Base-by-base conservation (phyloP, 2,113 vertebrate genomes). In the Fregata magnificens region DNA sequence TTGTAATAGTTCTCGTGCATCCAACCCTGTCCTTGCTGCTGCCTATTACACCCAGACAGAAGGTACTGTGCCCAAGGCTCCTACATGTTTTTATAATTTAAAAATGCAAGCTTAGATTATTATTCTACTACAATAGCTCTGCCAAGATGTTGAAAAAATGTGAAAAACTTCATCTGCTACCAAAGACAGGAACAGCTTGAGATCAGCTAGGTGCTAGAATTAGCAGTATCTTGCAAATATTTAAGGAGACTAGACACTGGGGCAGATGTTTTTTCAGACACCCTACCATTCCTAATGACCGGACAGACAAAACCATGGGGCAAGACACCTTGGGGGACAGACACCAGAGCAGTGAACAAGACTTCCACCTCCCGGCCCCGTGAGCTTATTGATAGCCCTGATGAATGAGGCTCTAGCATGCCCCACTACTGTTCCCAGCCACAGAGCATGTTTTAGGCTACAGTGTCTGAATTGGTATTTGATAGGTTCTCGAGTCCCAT, bases 51-150 rank as follows among this genome's bases (percentile, higher is more conserved):
- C 25, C 14, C 82, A 66, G 70, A 82, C 78, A 95, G 85, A 93
- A 94, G 70, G 78, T 52, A 89, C 69, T 93, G 44, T 77, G 93
- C 90, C 90, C 87, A 96, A 93, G 78, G 92, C 84, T 77, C 47
- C 78, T 66, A 69, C 44, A 65, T 52, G 7, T 9, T 94, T 73
- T 90, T 73, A 31, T 47, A 82, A 91, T 90, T 90, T 61, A 91
- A 87, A 95, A 96, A 91, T 82, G 49, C 78, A 91, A 91, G 52
- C 52, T 31, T 72, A 15, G 0, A 56, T 94, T 93, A 93, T 91
- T 93, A 79, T 93, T 89, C 84, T 90, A 91, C 65, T 65, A 76
- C 84, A 95, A 89, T 25, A 83, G 44, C 31, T 89, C 91, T 96
- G 73, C 61, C 89, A 96, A 82, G 38, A 82, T 84, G 55, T 58